Percentiles rank a stretch among this genome's conserved stretches.
Evolutionary conservation across 1,140 invertebrate genomes (phyloP).

Genomic region (Helicorthomorpha holstii): DNA sequence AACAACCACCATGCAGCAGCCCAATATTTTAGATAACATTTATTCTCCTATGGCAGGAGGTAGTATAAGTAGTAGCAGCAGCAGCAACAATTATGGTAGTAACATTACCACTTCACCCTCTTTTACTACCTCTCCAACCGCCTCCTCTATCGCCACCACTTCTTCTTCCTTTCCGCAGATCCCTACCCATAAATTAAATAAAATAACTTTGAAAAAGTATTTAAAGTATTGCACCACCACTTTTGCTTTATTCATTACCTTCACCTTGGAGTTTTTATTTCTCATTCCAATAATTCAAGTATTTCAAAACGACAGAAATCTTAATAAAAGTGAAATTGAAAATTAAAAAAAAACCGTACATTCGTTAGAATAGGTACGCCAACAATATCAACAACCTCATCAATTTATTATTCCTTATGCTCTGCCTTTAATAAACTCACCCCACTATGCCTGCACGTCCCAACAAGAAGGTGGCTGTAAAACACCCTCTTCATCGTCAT

Average conservation of each 20-base stretch:
- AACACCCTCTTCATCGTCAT: neutral
- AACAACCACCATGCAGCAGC: neutral
- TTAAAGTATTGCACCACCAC: neutral
- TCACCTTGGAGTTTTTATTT: neutral
- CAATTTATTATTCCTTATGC: neutral
- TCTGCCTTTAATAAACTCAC: neutral
- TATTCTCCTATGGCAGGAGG: neutral
- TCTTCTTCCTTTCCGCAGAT: neutral
- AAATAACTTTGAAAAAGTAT: neutral
- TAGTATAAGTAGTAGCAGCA: neutral
- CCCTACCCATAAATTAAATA: neutral
- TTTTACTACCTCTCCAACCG: neutral
- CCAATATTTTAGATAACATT: neutral
- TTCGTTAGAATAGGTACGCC: neutral
- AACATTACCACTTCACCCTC: neutral
- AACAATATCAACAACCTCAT: neutral
- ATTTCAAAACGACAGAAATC: neutral
- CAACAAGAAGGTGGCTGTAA: neutral
- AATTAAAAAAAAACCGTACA: neutral
- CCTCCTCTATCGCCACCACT: neutral
- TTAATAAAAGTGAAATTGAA: neutral
- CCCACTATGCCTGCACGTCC: neutral
- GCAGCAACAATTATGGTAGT: no score
- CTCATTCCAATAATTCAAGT: neutral
- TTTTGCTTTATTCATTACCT: neutral